Conservation (phyloP, 2,888 invertebrate species). For the Neocrepidodera transversa region DNA sequence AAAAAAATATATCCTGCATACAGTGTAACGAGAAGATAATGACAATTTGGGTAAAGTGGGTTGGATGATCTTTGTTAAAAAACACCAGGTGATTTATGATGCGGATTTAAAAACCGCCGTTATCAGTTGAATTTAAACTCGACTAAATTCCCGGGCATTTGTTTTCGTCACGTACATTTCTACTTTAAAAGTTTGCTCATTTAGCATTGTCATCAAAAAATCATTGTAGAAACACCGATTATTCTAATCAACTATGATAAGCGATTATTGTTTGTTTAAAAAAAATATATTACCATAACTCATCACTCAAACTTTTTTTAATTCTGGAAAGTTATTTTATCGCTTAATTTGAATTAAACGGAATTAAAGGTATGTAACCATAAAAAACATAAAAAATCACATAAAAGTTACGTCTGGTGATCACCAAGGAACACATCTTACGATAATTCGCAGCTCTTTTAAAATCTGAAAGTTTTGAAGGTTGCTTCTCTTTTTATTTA, state of each 20-base stretch:
- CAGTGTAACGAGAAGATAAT: slow-evolving; percentile 22
- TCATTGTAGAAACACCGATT: background rate
- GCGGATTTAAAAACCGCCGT: slow-evolving; percentile 21
- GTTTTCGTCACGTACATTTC: slow-evolving; percentile 18
- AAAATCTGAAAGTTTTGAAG: too few relatives aligned
- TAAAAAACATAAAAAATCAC: too few relatives aligned
- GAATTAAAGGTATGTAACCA: too few relatives aligned
- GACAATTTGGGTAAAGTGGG: slow-evolving; percentile 18
- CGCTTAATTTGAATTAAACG: too few relatives aligned
- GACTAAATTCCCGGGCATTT: slow-evolving; percentile 21
- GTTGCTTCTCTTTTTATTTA: too few relatives aligned
- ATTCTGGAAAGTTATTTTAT: too few relatives aligned
- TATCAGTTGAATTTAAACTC: slow-evolving; percentile 20
- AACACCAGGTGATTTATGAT: slow-evolving; percentile 21
- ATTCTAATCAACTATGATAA: background rate
- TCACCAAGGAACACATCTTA: too few relatives aligned
- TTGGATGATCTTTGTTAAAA: slow-evolving; percentile 22
- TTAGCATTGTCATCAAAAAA: slow-evolving; percentile 18
- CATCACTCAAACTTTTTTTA: too few relatives aligned
- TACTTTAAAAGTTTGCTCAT: slow-evolving; percentile 16
- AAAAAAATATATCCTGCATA: slow-evolving; percentile 21
- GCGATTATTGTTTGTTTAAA: background rate
- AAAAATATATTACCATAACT: background rate
- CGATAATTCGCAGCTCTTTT: too few relatives aligned
- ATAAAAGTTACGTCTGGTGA: too few relatives aligned